A percentile compares a stretch with the other conserved stretches of the same genome.
These are phyloP conservation scores for Calyptomena viridis DNA, from an alignment of 2,113 vertebrate genomes.

Conservation along the genomic window DNA sequence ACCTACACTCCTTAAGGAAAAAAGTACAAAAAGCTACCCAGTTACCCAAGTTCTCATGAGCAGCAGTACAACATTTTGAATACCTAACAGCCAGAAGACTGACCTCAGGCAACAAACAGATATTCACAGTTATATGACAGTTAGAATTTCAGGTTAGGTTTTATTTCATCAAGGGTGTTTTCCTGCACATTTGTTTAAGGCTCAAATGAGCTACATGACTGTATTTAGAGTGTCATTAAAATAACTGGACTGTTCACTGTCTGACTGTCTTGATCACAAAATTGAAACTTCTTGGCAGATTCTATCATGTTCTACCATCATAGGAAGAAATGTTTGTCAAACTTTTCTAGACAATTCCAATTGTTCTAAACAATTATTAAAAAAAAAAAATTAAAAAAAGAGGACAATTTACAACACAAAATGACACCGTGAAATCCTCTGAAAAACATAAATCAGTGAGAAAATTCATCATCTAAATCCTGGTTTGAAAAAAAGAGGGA, in stretches of 20 bases:
- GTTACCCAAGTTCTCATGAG: background rate
- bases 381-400: background rate
- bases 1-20: no score
- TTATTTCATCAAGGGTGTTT: background rate
- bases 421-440: background rate
- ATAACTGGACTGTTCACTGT: background rate
- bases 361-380: background rate
- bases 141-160: background rate
- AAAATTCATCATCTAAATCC: background rate
- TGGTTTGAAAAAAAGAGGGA: background rate
- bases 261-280: background rate
- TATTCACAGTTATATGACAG: background rate
- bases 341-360: background rate
- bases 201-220: background rate
- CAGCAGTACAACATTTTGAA: background rate
- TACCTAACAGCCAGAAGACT: background rate
- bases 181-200: background rate
- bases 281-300: background rate
- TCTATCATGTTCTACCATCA: background rate
- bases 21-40: background rate
- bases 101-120: background rate
- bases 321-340: rapidly evolving
- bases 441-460: background rate
- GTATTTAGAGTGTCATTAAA: background rate
- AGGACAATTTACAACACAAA: background rate